Conservation (phyloP, 1,140 invertebrate genomes). For the Hyles vespertilio region DNA sequence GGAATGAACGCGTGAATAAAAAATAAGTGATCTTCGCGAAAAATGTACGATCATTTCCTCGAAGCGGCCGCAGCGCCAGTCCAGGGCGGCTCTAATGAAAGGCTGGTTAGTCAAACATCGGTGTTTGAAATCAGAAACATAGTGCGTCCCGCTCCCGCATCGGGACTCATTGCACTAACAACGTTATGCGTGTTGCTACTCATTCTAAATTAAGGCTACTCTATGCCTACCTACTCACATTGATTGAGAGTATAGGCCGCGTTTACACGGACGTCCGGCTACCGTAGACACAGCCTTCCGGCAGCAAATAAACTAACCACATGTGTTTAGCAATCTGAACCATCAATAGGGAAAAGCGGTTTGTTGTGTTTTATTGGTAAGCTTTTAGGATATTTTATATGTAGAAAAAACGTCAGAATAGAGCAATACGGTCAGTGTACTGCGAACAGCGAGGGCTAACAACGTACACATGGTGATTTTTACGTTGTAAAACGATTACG, state of each 20-base stretch:
- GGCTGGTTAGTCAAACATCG: conserved; percentile 6
- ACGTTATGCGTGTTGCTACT: conserved; percentile 3
- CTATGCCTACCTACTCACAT: conserved; percentile 6
- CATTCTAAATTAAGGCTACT: conserved; percentile 10
- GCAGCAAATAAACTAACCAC: too few relatives aligned
- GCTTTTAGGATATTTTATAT: too few relatives aligned
- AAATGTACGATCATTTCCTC: neutral
- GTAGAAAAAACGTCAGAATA: too few relatives aligned
- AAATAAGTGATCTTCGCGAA: neutral
- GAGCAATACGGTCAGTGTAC: too few relatives aligned
- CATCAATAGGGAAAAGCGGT: neutral
- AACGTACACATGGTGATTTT: too few relatives aligned
- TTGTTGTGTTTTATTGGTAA: too few relatives aligned
- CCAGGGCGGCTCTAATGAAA: conserved; percentile 5
- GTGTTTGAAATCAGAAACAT: conserved; percentile 5
- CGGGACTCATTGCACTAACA: conserved; percentile 2
- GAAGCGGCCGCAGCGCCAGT: neutral
- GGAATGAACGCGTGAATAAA: too few relatives aligned
- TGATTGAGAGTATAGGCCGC: conserved; percentile 1
- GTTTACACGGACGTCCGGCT: neutral
- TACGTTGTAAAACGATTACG: too few relatives aligned
- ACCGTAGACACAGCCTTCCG: neutral
- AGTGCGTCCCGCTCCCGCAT: neutral
- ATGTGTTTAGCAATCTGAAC: neutral
- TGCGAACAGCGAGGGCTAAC: too few relatives aligned